Percentiles rank a stretch among this genome's conserved stretches.
phyloP scores from a whole-genome alignment of 2,888 invertebrate genomes.

The Perizoma affinitatum region DNA sequence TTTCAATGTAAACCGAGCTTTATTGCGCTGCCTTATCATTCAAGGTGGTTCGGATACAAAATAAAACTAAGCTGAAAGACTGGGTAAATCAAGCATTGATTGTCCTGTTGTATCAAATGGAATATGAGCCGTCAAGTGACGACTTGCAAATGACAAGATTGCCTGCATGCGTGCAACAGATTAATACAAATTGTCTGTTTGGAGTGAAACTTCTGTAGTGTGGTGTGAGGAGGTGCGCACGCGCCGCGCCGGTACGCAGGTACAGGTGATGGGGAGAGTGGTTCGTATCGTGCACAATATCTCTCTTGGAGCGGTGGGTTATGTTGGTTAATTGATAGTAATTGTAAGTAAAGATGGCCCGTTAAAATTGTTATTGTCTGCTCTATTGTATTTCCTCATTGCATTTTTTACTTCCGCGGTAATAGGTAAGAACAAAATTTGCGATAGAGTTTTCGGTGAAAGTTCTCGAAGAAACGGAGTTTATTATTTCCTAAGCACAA shows the following conservation, averaged over 20 bases:
- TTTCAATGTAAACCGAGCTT: conserved; percentile 1
- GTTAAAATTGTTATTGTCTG: conserved; percentile 9
- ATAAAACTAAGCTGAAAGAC: not conserved
- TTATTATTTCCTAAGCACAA: no score
- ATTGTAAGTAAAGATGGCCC: conserved; percentile 13
- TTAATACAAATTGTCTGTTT: not conserved
- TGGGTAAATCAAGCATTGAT: conserved; percentile 13
- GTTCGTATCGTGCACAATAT: conserved; percentile 4
- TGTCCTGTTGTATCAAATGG: not conserved
- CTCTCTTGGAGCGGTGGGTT: conserved; percentile 8
- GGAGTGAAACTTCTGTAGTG: conserved; percentile 2
- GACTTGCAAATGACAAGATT: conserved; percentile 4
- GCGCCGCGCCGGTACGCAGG: conserved; percentile 11
- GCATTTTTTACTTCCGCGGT: not conserved
- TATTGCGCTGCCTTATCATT: not conserved
- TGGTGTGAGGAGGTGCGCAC: conserved; percentile 17
- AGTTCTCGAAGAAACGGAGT: no score
- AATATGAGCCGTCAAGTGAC: not conserved
- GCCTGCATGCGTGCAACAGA: not conserved
- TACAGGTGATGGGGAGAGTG: conserved; percentile 23
- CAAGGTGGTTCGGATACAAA: conserved; percentile 1
- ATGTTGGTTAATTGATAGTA: conserved; percentile 16
- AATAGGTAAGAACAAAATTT: conserved; percentile 9
- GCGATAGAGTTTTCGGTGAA: no score
- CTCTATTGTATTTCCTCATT: conserved; percentile 17